Evolutionary conservation across 1,140 invertebrate species (phyloP).

Genomic region (Brachionus manjavacas): DNA sequence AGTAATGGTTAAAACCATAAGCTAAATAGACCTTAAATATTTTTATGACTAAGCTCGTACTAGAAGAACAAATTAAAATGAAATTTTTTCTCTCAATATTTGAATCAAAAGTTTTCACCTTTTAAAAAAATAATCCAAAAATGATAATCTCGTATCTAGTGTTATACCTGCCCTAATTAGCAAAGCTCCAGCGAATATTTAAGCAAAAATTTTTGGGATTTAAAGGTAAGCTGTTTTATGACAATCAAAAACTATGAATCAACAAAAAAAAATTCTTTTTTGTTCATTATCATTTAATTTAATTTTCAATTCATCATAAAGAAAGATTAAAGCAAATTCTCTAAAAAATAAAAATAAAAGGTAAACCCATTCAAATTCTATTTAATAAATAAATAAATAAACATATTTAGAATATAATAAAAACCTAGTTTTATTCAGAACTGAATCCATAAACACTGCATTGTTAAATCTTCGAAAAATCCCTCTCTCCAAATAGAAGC

Average conservation of each 20-base stretch:
- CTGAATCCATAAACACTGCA: not conserved
- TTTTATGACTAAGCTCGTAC: not conserved
- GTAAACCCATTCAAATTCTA: not conserved
- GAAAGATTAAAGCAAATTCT: not conserved
- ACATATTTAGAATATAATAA: slow-evolving; percentile 1
- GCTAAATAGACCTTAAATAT: not conserved
- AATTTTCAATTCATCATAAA: not conserved
- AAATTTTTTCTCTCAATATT: not conserved
- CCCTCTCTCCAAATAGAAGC: not conserved
- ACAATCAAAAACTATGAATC: not conserved
- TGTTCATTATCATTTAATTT: not conserved
- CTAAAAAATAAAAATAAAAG: not conserved
- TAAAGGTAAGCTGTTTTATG: not conserved
- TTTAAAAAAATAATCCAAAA: not conserved
- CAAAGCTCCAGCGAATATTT: not conserved
- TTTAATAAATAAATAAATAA: not conserved
- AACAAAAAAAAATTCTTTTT: not conserved
- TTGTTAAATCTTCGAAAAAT: not conserved
- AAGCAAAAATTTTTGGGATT: not conserved
- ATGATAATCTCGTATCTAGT: not conserved
- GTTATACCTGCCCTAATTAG: not conserved
- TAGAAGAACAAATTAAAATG: not conserved
- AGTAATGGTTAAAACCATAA: no score
- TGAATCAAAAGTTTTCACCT: not conserved
- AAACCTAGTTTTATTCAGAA: not conserved